Conservation (phyloP, 2,113 vertebrate species). For the Odocoileus virginianus region DNA sequence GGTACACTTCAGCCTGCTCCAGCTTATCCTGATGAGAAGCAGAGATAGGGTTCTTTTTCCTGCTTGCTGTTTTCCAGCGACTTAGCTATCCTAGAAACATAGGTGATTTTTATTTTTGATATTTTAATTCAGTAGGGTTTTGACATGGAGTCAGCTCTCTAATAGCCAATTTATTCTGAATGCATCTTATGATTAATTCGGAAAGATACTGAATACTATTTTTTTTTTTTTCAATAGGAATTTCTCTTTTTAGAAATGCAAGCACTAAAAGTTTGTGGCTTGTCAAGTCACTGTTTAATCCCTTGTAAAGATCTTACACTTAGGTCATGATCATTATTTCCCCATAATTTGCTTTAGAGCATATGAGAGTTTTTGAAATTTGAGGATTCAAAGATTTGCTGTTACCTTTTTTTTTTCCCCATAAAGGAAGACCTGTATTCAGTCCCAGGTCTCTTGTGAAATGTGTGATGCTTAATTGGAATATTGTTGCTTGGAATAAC, state of each 20-base stretch:
- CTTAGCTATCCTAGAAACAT: not conserved
- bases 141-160: not conserved
- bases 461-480: not conserved
- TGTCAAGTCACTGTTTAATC: not conserved
- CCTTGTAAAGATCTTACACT: not conserved
- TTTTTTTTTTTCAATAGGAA: not conserved
- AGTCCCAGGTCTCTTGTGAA: not conserved
- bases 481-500: conserved; percentile 1
- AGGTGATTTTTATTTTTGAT: not conserved
- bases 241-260: not conserved
- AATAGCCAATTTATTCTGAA: not conserved
- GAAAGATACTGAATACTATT: not conserved
- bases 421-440: not conserved
- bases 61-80: not conserved
- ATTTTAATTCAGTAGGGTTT: not conserved
- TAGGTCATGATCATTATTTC: not conserved
- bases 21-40: not conserved
- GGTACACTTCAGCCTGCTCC: not conserved
- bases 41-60: not conserved
- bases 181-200: not conserved
- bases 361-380: not conserved
- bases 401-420: not conserved
- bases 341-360: not conserved
- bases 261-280: not conserved
- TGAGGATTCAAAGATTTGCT: not conserved